Conservation (phyloP, 1,140 invertebrate genomes). For the Episyrphus balteatus region DNA sequence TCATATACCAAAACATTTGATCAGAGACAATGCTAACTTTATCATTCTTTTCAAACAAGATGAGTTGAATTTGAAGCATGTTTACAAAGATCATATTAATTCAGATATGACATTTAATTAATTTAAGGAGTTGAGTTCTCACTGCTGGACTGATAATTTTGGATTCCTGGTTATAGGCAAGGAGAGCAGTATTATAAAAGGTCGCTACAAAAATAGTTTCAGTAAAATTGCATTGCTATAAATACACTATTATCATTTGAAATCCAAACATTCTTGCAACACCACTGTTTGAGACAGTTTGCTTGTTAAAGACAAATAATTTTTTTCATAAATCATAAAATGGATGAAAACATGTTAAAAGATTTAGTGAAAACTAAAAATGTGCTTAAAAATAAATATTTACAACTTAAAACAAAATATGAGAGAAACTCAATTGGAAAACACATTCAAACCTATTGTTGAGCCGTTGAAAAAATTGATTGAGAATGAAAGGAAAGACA, state of each 20-base stretch:
- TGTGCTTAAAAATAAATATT: too few species aligned
- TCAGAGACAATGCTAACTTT: slow-evolving; percentile 36
- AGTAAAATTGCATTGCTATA: too few species aligned
- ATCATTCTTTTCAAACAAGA: slow-evolving; percentile 36
- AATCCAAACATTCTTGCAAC: too few species aligned
- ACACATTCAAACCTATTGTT: slow-evolving; percentile 8
- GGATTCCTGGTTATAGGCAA: slow-evolving; percentile 26
- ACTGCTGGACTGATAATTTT: slow-evolving; percentile 25
- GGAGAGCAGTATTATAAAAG: slow-evolving; percentile 16
- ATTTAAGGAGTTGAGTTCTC: slow-evolving; percentile 25
- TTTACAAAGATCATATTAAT: slow-evolving; percentile 34
- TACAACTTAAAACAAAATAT: too few species aligned
- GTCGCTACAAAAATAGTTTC: slow-evolving; percentile 22
- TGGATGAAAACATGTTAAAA: too few species aligned
- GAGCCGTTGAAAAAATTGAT: too few species aligned
- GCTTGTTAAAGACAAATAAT: too few species aligned
- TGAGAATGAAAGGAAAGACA: neutral
- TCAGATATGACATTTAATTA: slow-evolving; percentile 28
- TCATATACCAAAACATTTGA: slow-evolving; percentile 35
- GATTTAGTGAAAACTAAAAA: too few species aligned
- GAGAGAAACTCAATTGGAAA: neutral
- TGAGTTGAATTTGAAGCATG: slow-evolving; percentile 35
- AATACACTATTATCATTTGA: too few species aligned
- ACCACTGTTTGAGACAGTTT: too few species aligned
- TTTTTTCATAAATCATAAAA: too few species aligned